phyloP scores from a whole-genome alignment of 2,797 vertebrate species.

The Poecilia gillii region DNA sequence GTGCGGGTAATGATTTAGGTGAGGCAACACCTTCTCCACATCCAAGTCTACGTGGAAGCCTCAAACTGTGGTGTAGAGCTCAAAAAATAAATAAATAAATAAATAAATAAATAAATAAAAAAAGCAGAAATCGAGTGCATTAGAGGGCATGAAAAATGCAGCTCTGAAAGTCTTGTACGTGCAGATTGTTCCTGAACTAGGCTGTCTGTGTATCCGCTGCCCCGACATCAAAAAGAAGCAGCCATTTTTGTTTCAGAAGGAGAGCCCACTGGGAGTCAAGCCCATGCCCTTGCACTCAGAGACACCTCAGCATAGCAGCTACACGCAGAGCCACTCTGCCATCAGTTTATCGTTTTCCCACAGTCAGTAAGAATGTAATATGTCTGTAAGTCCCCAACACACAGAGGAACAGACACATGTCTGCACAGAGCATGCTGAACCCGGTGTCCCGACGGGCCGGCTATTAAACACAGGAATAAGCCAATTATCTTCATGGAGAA shows the following conservation, averaged over 20 bases:
- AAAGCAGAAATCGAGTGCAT: slow-evolving; percentile 46
- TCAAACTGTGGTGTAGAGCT: slow-evolving; percentile 40
- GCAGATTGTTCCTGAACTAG: slow-evolving; percentile 39
- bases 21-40: slow-evolving; percentile 63
- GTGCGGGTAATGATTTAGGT: slow-evolving; percentile 80
- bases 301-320: slow-evolving; percentile 34
- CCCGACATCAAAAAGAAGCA: slow-evolving; percentile 34
- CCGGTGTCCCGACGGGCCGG: slow-evolving; percentile 75
- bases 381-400: slow-evolving; percentile 68
- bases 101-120: slow-evolving; percentile 29
- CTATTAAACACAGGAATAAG: slow-evolving; percentile 82
- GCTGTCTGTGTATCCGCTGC: slow-evolving; percentile 26
- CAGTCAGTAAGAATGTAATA: slow-evolving; percentile 80
- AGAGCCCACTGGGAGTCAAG: slow-evolving; percentile 31
- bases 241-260: slow-evolving; percentile 10
- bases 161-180: slow-evolving; percentile 37
- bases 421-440: slow-evolving; percentile 66
- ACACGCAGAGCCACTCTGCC: slow-evolving; percentile 44
- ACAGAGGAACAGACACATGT: slow-evolving; percentile 71
- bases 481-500: slow-evolving; percentile 79
- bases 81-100: slow-evolving; percentile 36
- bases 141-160: slow-evolving; percentile 28
- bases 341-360: slow-evolving; percentile 79
- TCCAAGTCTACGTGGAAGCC: slow-evolving; percentile 39
- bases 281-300: slow-evolving; percentile 27